These are phyloP conservation scores for Percina caprodes DNA, from an alignment of 2,113 vertebrate species.

Conservation along the genomic window DNA sequence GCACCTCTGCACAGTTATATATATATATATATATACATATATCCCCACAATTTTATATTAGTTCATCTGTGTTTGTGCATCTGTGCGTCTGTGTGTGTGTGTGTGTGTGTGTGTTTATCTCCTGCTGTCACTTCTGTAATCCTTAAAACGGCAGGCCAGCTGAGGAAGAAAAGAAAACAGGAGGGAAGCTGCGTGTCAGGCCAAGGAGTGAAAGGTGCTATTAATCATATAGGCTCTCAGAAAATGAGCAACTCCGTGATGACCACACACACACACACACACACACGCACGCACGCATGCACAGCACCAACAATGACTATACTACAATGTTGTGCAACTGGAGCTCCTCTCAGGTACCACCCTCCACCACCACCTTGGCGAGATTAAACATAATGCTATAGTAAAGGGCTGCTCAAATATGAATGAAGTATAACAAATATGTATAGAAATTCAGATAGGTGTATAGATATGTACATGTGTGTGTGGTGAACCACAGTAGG, in stretches of 20 bases:
- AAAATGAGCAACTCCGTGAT: conserved; percentile 36
- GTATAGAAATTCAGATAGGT: too few relatives aligned
- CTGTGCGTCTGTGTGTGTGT: conserved; percentile 1
- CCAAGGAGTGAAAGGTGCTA: conserved; percentile 65
- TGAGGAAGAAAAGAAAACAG: conserved; percentile 9
- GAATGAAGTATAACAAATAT: too few relatives aligned
- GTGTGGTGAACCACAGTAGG: too few relatives aligned
- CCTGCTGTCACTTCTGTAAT: conserved; percentile 55
- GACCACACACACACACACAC: conserved; percentile 25
- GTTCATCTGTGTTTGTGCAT: conserved; percentile 23
- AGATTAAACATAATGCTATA: too few relatives aligned
- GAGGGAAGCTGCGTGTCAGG: conserved; percentile 49
- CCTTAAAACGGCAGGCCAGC: conserved; percentile 32
- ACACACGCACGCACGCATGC: neutral
- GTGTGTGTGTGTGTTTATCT: conserved; percentile 15
- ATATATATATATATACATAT: neutral
- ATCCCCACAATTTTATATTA: neutral
- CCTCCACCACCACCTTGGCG: neutral
- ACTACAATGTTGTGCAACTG: neutral
- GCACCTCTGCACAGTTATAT: neutral
- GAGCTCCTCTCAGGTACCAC: neutral
- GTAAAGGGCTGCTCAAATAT: too few relatives aligned
- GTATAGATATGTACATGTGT: too few relatives aligned
- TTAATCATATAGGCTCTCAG: conserved; percentile 73
- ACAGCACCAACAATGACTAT: neutral